Conservation (phyloP, 2,888 invertebrate species). For the Schizaphis graminum region DNA sequence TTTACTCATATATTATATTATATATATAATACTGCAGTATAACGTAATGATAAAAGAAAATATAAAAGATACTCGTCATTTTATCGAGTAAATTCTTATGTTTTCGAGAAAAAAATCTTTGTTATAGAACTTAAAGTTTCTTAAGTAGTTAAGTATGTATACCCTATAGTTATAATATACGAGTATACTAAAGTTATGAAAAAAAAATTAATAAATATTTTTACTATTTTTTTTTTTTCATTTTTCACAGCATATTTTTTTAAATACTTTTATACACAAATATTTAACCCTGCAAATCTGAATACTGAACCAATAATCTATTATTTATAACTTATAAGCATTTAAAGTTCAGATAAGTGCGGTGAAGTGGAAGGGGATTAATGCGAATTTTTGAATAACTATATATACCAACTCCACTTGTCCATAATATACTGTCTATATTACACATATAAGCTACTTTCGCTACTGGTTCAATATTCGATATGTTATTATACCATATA, state of each 20-base stretch:
- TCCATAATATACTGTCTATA: neutral
- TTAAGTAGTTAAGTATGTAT: neutral
- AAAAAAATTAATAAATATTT: neutral
- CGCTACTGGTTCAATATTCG: neutral
- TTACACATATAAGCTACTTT: neutral
- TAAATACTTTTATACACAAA: neutral
- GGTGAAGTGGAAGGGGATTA: neutral
- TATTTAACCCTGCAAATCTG: neutral
- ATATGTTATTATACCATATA: neutral
- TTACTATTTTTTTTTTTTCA: conserved; percentile 1
- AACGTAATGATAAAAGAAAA: neutral
- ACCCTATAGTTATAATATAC: neutral
- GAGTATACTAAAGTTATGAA: neutral
- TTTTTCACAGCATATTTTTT: neutral
- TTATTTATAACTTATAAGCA: neutral
- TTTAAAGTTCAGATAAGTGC: neutral
- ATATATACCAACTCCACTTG: neutral
- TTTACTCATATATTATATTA: neutral
- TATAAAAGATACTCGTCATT: neutral
- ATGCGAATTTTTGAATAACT: neutral
- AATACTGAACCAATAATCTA: neutral
- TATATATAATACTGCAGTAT: neutral
- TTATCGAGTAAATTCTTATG: neutral
- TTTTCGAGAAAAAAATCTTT: neutral
- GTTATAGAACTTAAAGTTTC: neutral